These are phyloP conservation scores for Phymastichus coffea DNA, from an alignment of 1,140 invertebrate species.

Conservation along the genomic window DNA sequence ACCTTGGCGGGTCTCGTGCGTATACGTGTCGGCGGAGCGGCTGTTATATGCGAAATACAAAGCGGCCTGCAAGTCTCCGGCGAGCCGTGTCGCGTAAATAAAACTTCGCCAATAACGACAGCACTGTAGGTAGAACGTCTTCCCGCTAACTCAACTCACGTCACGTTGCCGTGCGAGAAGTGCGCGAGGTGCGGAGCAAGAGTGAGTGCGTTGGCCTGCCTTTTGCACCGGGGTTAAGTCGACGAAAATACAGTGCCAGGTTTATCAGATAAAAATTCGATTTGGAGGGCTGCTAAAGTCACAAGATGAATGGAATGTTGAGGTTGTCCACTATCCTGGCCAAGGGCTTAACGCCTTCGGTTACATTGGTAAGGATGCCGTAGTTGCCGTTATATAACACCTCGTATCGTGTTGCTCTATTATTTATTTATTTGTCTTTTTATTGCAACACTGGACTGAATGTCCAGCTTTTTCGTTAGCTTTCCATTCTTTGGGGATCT, in stretches of 20 bases:
- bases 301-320: conserved; percentile 44
- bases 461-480: too few species aligned
- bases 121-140: too few species aligned
- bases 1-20: too few species aligned
- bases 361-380: conserved; percentile 40
- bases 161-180: conserved; percentile 44
- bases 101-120: too few species aligned
- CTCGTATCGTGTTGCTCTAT: too few species aligned
- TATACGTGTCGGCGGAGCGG: too few species aligned
- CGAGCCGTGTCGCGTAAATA: background rate
- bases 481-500: too few species aligned
- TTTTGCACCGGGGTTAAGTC: background rate
- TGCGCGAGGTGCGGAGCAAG: conserved; percentile 36
- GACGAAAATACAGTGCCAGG: too few species aligned
- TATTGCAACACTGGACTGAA: too few species aligned
- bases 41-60: background rate
- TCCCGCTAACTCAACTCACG: conserved; percentile 30
- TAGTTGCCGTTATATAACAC: conserved; percentile 6
- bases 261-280: background rate
- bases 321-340: conserved; percentile 43
- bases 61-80: conserved; percentile 16
- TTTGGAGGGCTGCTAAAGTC: background rate
- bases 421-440: too few species aligned
- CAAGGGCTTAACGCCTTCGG: conserved; percentile 29
- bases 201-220: background rate